A percentile compares a stretch with the other conserved stretches of the same genome.
Evolutionary conservation across 2,113 vertebrate genomes (phyloP).

Genomic region (Nannobrachium achirus): DNA sequence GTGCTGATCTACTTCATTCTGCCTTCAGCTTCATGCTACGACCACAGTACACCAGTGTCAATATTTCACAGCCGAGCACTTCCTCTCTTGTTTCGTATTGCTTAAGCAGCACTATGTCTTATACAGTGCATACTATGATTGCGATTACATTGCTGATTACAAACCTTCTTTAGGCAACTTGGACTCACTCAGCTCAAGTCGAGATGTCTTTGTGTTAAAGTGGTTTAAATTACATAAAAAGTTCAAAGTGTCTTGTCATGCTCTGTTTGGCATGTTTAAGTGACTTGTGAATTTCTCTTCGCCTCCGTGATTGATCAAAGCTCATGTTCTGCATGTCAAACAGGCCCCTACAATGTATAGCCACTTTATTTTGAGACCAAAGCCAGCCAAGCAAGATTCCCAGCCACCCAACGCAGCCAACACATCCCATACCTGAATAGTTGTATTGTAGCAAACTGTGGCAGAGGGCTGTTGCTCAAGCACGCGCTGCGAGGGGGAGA

Average conservation of each 20-base stretch:
- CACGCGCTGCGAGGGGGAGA: constrained; percentile 41
- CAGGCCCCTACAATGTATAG: neutral
- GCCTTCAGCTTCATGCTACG: too few relatives aligned
- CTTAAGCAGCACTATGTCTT: too few relatives aligned
- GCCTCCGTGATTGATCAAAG: constrained; percentile 32
- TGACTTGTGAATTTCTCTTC: constrained; percentile 24
- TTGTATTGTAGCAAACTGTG: constrained; percentile 51
- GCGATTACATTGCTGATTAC: constrained; percentile 10
- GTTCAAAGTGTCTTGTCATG: constrained; percentile 45
- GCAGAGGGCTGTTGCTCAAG: constrained; percentile 39
- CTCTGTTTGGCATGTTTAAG: constrained; percentile 11
- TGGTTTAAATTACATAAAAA: constrained; percentile 10
- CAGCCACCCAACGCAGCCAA: constrained; percentile 19
- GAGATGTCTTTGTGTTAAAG: constrained; percentile 34
- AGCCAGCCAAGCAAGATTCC: constrained; percentile 40
- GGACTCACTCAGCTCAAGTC: constrained; percentile 40
- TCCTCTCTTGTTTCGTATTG: too few relatives aligned
- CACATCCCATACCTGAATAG: constrained; percentile 53
- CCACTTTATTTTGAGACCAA: constrained; percentile 24
- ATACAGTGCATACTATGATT: too few relatives aligned
- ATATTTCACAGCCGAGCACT: too few relatives aligned
- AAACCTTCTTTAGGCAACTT: constrained; percentile 38
- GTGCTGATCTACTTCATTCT: too few relatives aligned
- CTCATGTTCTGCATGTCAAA: constrained; percentile 51
- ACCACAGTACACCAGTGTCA: too few relatives aligned